Evolutionary conservation across 2,797 vertebrate species (phyloP).

Genomic region (Scarus forsteni): DNA sequence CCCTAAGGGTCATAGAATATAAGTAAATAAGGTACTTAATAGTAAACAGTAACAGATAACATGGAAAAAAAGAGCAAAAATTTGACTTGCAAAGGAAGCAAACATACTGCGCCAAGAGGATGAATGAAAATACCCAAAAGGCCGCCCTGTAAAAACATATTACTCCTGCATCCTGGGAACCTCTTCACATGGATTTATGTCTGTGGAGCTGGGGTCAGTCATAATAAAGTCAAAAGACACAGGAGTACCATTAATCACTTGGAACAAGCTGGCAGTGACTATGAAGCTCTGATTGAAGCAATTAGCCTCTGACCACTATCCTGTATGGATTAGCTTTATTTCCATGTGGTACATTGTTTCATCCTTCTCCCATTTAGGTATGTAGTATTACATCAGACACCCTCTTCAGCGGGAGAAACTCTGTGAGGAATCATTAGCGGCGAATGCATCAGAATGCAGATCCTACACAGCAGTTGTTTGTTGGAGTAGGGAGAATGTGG

Average conservation of each 20-base stretch:
- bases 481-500: background rate
- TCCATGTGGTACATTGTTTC: background rate
- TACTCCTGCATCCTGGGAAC: slow-evolving; percentile 12
- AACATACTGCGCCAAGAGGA: slow-evolving; percentile 10
- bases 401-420: background rate
- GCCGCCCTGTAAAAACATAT: slow-evolving; percentile 14
- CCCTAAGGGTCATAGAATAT: too few species aligned
- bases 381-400: background rate
- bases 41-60: background rate
- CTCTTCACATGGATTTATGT: slow-evolving; percentile 23
- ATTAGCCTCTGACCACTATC: slow-evolving; percentile 4
- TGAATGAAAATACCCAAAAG: slow-evolving; percentile 24
- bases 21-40: background rate
- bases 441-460: slow-evolving; percentile 11
- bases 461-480: slow-evolving; percentile 25
- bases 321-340: slow-evolving; percentile 12
- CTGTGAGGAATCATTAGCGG: background rate
- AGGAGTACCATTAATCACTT: slow-evolving; percentile 37
- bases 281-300: slow-evolving; percentile 15
- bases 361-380: background rate
- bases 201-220: slow-evolving; percentile 8
- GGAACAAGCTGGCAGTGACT: slow-evolving; percentile 13
- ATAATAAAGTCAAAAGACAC: slow-evolving; percentile 29
- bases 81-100: slow-evolving; percentile 1
- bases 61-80: background rate